These are phyloP conservation scores for Cossypha niveicapilla DNA, from an alignment of 2,797 vertebrate genomes.

Conservation along the genomic window DNA sequence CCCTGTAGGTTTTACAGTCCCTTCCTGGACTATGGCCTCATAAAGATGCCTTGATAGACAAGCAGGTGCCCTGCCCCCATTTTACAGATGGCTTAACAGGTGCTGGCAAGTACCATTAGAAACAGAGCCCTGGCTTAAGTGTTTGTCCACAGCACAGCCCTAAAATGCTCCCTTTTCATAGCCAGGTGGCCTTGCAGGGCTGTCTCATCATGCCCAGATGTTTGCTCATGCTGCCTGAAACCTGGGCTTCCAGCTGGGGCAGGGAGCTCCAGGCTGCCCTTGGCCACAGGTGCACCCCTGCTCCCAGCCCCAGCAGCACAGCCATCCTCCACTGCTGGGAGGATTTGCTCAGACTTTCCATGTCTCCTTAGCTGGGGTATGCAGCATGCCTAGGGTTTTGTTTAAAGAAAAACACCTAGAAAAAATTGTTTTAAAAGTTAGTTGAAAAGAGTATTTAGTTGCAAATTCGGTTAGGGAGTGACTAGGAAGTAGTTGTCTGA, in stretches of 20 bases:
- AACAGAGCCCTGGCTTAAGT: background rate
- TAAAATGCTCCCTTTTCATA: background rate
- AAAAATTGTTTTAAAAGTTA: background rate
- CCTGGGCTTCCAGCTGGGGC: background rate
- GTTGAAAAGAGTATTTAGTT: background rate
- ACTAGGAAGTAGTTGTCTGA: background rate
- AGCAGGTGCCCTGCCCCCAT: background rate
- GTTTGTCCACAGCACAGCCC: background rate
- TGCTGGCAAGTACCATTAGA: background rate
- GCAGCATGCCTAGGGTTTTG: background rate
- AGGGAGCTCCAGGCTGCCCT: rapidly evolving
- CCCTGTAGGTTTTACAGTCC: background rate
- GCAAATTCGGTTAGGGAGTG: background rate
- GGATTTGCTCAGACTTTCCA: background rate
- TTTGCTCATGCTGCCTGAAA: background rate
- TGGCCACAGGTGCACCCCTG: background rate
- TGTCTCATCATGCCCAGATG: background rate
- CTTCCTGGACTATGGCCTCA: background rate
- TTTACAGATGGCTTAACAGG: background rate
- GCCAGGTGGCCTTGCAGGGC: background rate
- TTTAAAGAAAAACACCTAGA: background rate
- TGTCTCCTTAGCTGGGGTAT: rapidly evolving
- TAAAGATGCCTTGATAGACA: background rate
- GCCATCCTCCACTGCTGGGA: rapidly evolving
- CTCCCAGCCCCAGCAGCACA: background rate